A percentile compares a stretch with the other conserved stretches of the same genome.
These are phyloP conservation scores for Maniola hyperantus DNA, from an alignment of 2,888 invertebrate species.

Conservation along the genomic window DNA sequence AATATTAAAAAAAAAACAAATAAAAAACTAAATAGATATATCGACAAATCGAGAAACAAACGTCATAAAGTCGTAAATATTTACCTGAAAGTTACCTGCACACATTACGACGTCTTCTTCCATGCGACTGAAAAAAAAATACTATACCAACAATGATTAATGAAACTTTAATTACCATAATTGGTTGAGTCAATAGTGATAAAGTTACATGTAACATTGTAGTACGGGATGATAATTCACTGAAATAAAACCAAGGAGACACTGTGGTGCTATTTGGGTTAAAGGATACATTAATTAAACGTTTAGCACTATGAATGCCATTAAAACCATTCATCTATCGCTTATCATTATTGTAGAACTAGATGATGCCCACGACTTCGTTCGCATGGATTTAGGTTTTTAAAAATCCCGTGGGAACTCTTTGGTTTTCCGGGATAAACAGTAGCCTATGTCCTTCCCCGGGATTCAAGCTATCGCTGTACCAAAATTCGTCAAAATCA, in stretches of 20 bases:
- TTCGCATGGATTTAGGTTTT: background rate
- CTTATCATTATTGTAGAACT: background rate
- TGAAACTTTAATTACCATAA: slow-evolving; percentile 10
- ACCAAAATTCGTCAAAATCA: too few species aligned
- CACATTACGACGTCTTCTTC: background rate
- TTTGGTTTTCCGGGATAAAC: too few species aligned
- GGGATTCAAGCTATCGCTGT: too few species aligned
- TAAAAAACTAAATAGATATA: background rate
- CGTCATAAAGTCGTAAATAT: background rate
- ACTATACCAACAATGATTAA: background rate
- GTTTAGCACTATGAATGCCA: slow-evolving; percentile 16
- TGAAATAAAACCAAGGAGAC: slow-evolving; percentile 43
- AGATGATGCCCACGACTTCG: background rate
- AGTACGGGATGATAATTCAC: slow-evolving; percentile 26
- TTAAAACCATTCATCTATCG: slow-evolving; percentile 19
- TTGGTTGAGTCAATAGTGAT: slow-evolving; percentile 1
- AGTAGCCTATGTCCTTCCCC: too few species aligned
- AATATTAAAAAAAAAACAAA: too few species aligned
- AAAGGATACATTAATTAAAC: slow-evolving; percentile 48
- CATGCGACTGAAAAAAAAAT: background rate
- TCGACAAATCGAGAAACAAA: background rate
- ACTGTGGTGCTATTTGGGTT: slow-evolving; percentile 46
- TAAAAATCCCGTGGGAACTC: too few species aligned
- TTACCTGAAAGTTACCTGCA: background rate
- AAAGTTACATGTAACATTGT: slow-evolving; percentile 2